Percentiles rank a stretch among this genome's conserved stretches.
These are phyloP conservation scores for Aythya baeri DNA, from an alignment of 2,113 vertebrate genomes.

Conservation along the genomic window DNA sequence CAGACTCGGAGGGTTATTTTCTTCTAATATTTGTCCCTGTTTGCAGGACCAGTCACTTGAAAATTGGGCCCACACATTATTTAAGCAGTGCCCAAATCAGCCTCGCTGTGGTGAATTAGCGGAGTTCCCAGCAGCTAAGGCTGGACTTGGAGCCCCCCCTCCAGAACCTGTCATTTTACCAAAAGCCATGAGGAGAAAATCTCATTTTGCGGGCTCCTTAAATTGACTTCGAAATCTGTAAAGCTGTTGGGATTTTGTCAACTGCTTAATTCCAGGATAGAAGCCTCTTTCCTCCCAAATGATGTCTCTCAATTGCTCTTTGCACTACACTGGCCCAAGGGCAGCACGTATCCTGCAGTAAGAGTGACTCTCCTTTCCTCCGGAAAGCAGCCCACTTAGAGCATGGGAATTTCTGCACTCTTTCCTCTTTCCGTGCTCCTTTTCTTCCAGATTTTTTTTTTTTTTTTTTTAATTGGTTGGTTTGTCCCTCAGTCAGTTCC, in stretches of 20 bases:
- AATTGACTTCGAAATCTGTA: constrained; percentile 31
- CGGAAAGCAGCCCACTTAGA: constrained; percentile 11
- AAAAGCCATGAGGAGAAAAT: constrained; percentile 42
- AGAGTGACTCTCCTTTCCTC: constrained; percentile 24
- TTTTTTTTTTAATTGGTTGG: neutral
- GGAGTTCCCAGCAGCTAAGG: neutral
- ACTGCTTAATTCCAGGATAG: constrained; percentile 36
- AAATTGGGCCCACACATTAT: neutral
- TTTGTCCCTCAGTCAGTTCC: neutral
- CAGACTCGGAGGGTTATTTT: neutral
- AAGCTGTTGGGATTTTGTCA: constrained; percentile 60
- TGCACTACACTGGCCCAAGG: constrained; percentile 49
- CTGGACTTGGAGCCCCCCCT: neutral
- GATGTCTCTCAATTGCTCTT: constrained; percentile 52
- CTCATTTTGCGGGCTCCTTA: constrained; percentile 55
- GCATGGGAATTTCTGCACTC: neutral
- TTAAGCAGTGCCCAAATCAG: neutral
- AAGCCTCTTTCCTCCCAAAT: constrained; percentile 50
- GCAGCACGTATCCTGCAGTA: constrained; percentile 45
- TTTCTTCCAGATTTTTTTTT: neutral
- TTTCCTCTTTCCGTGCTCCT: neutral
- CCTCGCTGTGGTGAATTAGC: neutral
- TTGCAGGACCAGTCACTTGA: neutral
- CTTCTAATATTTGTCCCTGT: neutral
- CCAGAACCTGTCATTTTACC: neutral